Conservation (phyloP, 2,113 vertebrate genomes). For the Lamprotornis superbus region DNA sequence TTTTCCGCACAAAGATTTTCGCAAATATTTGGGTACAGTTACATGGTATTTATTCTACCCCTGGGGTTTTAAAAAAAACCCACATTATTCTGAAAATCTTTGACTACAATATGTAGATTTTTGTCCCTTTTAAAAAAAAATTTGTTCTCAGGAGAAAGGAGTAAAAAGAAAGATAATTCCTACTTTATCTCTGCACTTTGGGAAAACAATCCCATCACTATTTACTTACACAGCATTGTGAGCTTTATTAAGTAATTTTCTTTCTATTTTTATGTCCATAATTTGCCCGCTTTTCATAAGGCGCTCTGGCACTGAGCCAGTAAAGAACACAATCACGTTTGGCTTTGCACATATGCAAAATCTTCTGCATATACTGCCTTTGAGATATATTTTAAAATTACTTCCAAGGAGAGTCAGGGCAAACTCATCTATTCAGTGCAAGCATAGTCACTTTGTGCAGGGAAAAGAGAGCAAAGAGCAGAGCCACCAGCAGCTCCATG, state of each 20-base stretch:
- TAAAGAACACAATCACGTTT: neutral
- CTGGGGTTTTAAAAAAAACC: neutral
- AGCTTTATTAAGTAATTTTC: neutral
- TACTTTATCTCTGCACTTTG: neutral
- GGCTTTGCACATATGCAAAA: neutral
- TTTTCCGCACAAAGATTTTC: neutral
- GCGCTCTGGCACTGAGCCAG: neutral
- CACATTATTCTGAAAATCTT: neutral
- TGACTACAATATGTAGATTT: neutral
- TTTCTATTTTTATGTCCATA: neutral
- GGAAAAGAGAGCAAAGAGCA: neutral
- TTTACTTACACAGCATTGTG: neutral
- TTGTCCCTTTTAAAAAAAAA: neutral
- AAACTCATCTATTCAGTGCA: neutral
- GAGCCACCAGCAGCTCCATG: neutral
- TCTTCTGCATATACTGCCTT: neutral
- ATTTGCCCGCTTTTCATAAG: neutral
- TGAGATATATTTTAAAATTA: neutral
- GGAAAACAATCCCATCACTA: neutral
- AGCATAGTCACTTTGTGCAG: neutral
- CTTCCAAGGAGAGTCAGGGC: neutral
- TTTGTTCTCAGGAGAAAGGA: neutral
- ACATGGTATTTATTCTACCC: neutral
- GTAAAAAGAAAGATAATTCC: neutral
- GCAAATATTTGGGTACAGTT: neutral